Conservation (phyloP, 1,140 invertebrate genomes). For the Drosophila nigromelanica region DNA sequence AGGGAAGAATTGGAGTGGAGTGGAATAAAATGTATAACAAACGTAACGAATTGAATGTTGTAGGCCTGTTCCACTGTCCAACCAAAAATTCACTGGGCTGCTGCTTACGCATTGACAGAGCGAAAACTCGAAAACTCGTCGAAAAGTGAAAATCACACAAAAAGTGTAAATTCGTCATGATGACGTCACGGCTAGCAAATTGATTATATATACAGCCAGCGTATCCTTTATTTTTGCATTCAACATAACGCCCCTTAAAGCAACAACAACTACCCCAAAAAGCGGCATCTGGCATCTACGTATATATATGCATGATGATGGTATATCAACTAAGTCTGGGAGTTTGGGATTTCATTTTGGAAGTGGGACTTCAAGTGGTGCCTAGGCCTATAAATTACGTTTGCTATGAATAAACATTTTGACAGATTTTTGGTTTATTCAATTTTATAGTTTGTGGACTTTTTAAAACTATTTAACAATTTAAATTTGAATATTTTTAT, state of each 20-base stretch:
- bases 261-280: slow-evolving; percentile 27
- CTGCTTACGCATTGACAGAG: slow-evolving; percentile 17
- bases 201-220: slow-evolving; percentile 61
- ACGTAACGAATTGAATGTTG: slow-evolving; percentile 57
- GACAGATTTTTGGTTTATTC: slow-evolving; percentile 35
- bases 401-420: slow-evolving; percentile 52
- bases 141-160: slow-evolving; percentile 48
- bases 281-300: slow-evolving; percentile 16
- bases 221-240: slow-evolving; percentile 58
- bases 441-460: slow-evolving; percentile 37
- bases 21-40: slow-evolving; percentile 54
- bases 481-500: slow-evolving; percentile 58
- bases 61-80: slow-evolving; percentile 41
- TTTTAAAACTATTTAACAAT: slow-evolving; percentile 45
- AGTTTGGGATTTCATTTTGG: neutral
- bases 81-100: slow-evolving; percentile 28
- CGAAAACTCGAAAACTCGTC: slow-evolving; percentile 22
- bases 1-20: slow-evolving; percentile 14
- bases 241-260: slow-evolving; percentile 25
- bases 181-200: slow-evolving; percentile 65
- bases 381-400: slow-evolving; percentile 41
- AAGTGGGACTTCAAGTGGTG: slow-evolving; percentile 14
- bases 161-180: slow-evolving; percentile 62
- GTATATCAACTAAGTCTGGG: slow-evolving; percentile 1
- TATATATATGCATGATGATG: slow-evolving; percentile 4